phyloP scores from a whole-genome alignment of 2,888 invertebrate species.

The Theodoxus fluviatilis region DNA sequence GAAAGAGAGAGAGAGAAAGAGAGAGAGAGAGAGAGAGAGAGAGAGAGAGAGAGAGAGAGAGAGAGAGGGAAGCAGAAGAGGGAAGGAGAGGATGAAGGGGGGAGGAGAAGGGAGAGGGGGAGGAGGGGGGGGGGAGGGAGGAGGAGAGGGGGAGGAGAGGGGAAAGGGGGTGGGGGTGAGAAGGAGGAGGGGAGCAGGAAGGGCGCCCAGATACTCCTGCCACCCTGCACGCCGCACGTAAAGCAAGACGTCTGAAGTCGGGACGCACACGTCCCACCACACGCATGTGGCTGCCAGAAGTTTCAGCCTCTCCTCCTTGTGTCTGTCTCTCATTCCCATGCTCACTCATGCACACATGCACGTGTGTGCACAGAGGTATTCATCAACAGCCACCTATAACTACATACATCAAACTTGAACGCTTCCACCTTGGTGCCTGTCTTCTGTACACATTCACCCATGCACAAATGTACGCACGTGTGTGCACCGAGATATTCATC shows the following conservation, averaged over 20 bases:
- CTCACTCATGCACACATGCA: no score
- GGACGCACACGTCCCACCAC: background rate
- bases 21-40: constrained; percentile 23
- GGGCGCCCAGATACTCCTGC: background rate
- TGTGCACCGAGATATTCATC: no score
- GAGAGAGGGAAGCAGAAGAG: constrained; percentile 24
- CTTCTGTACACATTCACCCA: no score
- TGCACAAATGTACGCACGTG: no score
- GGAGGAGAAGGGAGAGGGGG: background rate
- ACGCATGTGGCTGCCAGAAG: background rate
- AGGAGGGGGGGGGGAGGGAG: background rate
- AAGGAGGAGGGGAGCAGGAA: background rate
- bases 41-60: constrained; percentile 16
- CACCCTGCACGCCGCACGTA: no score
- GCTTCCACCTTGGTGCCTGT: no score
- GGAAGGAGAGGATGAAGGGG: background rate
- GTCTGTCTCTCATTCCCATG: background rate
- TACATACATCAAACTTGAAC: no score
- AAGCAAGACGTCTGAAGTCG: background rate
- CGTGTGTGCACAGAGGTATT: no score
- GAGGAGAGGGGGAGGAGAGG: constrained; percentile 5
- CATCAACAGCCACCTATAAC: no score
- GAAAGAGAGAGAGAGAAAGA: constrained; percentile 22
- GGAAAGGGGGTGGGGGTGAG: background rate
- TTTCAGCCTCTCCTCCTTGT: no score